Base-by-base conservation (phyloP, 2,888 invertebrate genomes). In the Horisme vitalbata region DNA sequence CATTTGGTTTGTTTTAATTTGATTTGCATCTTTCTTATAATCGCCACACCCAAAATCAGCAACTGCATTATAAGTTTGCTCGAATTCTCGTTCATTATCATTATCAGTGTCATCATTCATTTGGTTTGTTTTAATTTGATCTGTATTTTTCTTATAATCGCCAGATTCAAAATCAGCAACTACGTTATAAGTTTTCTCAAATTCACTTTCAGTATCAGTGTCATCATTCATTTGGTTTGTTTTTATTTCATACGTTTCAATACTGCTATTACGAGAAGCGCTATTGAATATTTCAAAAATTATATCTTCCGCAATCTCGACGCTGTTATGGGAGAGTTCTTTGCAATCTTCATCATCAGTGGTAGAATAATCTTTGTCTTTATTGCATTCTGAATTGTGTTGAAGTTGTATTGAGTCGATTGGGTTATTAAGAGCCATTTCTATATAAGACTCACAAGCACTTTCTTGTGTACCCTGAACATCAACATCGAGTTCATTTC, bases 221-320 rank as follows among this genome's bases (percentile, higher is more conserved):
- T 2, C 18, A 18, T 1, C 18, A 18, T 2, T 18, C 18, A 18
- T 5, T 18, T 18, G 6, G 1, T 1, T 21, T 23, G 9, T 21
- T 28, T 24, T 11, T 30, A 2, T 32, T 13, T 37, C 28, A 15
- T 34, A 15, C 15, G 1, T 38, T 4, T 8, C 7, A 35, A 32
- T 13, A 15, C 23, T 33, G 6, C 18, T 10, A 1, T 18, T 37
- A 20, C 34, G 27, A n/a, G 28, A 30, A 6, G 26, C 34, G 5
- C 15, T 9, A 41, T 21, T 27, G 9, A 61, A 30, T 57, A 71
- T 0, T 74, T 75, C 55, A 35, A 32, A 53, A 20, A 44, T 32
- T 20, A 58, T 58, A 5, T 58, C 56, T 35, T 35, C 53, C 1
- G 55, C 47, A 4, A 53, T 27, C 43, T 55, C 58, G 27, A 37